Base-by-base conservation (phyloP, 2,113 vertebrate species). In the Oryzias woworae region DNA sequence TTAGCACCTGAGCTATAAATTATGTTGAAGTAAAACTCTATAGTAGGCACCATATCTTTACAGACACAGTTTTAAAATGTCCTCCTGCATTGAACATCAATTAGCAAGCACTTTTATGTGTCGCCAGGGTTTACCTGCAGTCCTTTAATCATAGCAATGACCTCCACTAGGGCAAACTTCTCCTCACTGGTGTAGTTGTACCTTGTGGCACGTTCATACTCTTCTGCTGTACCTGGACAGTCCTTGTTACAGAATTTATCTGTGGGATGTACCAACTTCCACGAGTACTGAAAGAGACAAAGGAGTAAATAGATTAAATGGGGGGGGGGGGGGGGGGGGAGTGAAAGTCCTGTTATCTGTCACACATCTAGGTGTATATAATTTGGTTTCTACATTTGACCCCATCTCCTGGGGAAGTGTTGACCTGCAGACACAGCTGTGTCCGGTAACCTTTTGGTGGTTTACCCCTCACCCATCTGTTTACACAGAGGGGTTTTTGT, bases 171-270 rank as follows among this genome's bases (percentile, higher is more conserved):
- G 44, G 97, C 97, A 63, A 98, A 99, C 64, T 99, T 99, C 90
- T 99, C 97, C 78, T 99, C 97, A 1, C 96, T 99, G 83, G 97
- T 98, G 86, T 99, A 99, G 87, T 99, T 99, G 87, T 99, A 99
- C 6, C 97, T 93, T 0, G 97, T 99, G 80, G 97, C 97, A 23
- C 97, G 91, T 68, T 99, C 97, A 0, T 99, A 99, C 65, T 99
- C 97, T 75, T 99, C 97, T 0, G 97, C 97, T 0, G 96, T 99
- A 59, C 97, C 97, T 0, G 97, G 97, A 64, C 97, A 99, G 80
- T 99, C 97, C 78, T 99, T 99, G 80, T 99, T 99, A 81, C 96
- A 99, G 92, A 99, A 99, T 68, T 99, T 99, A 88, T 99, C 97
- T 0, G 97, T 99, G 54, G 97, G 97, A 83, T 99, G 97, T 55